phyloP scores from a whole-genome alignment of 2,888 invertebrate genomes.

The Epistrophella euchroma region DNA sequence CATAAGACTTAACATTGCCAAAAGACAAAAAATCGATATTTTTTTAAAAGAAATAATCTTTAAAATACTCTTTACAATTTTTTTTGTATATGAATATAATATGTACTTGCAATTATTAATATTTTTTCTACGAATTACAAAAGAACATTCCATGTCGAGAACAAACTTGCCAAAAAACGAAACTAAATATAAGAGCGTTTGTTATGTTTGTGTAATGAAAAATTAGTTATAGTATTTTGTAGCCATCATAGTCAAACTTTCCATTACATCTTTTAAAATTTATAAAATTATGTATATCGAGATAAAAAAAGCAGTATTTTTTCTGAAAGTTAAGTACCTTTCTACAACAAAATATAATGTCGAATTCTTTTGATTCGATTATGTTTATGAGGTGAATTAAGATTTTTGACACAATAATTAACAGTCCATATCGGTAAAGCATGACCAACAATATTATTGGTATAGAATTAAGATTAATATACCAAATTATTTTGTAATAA shows the following conservation, averaged over 20 bases:
- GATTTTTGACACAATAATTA: not conserved
- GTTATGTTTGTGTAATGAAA: slow-evolving; percentile 18
- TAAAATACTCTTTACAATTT: slow-evolving; percentile 30
- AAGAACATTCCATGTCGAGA: slow-evolving; percentile 43
- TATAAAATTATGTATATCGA: not conserved
- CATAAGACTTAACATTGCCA: slow-evolving; percentile 47
- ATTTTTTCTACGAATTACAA: slow-evolving; percentile 10
- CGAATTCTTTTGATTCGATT: slow-evolving; percentile 24
- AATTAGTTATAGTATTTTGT: slow-evolving; percentile 23
- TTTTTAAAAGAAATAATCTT: slow-evolving; percentile 6
- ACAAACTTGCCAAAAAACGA: slow-evolving; percentile 43
- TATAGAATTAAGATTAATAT: not conserved
- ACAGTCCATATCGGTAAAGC: not conserved
- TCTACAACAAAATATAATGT: not conserved
- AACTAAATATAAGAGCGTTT: slow-evolving; percentile 19
- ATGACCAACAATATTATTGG: not conserved
- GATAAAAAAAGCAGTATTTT: slow-evolving; percentile 25
- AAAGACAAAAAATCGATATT: slow-evolving; percentile 36
- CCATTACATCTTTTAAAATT: slow-evolving; percentile 6
- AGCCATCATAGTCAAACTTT: slow-evolving; percentile 7
- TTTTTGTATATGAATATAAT: not conserved
- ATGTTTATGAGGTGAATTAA: not conserved
- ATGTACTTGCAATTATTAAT: not conserved
- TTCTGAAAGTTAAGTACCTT: slow-evolving; percentile 11
- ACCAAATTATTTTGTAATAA: slow-evolving; percentile 13